Conservation (phyloP, 2,113 vertebrate genomes). For the Spilogale gracilis region DNA sequence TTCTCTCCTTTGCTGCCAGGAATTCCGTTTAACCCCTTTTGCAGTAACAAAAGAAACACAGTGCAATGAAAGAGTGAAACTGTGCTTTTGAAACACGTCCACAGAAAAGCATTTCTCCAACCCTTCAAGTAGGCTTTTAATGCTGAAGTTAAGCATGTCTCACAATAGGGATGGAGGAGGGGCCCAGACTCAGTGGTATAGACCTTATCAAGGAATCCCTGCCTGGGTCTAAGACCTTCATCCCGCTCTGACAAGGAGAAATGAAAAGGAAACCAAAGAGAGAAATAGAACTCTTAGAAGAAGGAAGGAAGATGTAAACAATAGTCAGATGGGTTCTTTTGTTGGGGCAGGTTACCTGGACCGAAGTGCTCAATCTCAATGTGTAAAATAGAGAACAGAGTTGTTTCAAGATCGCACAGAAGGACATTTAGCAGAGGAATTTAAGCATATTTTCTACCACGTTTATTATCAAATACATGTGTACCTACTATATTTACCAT, state of each 20-base stretch:
- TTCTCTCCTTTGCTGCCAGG: constrained; percentile 70
- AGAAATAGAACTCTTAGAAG: background rate
- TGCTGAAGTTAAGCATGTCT: background rate
- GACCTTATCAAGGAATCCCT: background rate
- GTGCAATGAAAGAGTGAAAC: background rate
- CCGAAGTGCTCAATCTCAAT: background rate
- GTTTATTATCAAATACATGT: background rate
- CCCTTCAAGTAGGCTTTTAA: background rate
- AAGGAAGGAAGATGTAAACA: background rate
- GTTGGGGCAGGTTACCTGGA: background rate
- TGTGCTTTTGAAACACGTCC: background rate
- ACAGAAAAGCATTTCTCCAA: background rate
- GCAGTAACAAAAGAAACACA: constrained; percentile 24
- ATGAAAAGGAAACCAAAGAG: background rate
- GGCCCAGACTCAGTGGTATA: background rate
- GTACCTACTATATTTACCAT: background rate
- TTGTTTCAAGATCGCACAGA: background rate
- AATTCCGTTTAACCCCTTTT: constrained; percentile 62
- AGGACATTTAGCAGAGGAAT: background rate
- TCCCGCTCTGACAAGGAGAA: background rate
- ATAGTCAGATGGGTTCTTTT: background rate
- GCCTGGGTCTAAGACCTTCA: background rate
- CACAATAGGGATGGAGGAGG: background rate
- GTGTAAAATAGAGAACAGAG: background rate
- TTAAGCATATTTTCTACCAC: background rate